A percentile compares a stretch with the other conserved stretches of the same genome.
phyloP scores from a whole-genome alignment of 1,140 invertebrate genomes.

The Paramacrobiotus metropolitanus region DNA sequence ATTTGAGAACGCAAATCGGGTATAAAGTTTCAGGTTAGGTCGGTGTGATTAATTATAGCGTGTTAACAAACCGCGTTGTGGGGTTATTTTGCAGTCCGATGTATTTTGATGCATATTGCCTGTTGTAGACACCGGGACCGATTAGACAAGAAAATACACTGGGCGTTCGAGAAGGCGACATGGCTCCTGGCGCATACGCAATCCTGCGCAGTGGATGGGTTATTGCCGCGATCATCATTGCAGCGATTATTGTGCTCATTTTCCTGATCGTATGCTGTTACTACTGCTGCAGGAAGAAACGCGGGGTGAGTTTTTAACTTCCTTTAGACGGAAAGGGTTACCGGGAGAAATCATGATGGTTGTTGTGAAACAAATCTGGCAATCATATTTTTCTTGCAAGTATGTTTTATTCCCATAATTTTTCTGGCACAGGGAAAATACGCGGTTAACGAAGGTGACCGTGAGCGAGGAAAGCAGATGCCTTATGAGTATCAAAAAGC shows the following conservation, averaged over 20 bases:
- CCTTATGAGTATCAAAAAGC: background rate
- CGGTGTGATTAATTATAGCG: too few species aligned
- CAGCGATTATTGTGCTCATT: conserved; percentile 11
- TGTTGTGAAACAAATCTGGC: too few species aligned
- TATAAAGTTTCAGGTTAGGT: too few species aligned
- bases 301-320: background rate
- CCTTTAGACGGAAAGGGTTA: too few species aligned
- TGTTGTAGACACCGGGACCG: background rate
- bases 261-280: background rate
- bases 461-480: background rate
- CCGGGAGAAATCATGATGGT: too few species aligned
- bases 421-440: background rate
- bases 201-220: background rate
- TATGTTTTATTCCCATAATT: background rate
- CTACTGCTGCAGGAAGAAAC: background rate
- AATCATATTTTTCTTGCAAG: background rate
- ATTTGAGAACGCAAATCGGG: too few species aligned
- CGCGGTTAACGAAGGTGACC: background rate
- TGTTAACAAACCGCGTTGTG: too few species aligned
- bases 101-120: too few species aligned
- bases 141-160: conserved; percentile 12
- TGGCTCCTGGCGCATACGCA: conserved; percentile 4
- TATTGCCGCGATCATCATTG: conserved; percentile 10
- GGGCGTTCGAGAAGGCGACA: conserved; percentile 13
- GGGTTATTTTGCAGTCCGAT: too few species aligned